Conservation (phyloP, 1,140 invertebrate species). For the Colletes latitarsis region DNA sequence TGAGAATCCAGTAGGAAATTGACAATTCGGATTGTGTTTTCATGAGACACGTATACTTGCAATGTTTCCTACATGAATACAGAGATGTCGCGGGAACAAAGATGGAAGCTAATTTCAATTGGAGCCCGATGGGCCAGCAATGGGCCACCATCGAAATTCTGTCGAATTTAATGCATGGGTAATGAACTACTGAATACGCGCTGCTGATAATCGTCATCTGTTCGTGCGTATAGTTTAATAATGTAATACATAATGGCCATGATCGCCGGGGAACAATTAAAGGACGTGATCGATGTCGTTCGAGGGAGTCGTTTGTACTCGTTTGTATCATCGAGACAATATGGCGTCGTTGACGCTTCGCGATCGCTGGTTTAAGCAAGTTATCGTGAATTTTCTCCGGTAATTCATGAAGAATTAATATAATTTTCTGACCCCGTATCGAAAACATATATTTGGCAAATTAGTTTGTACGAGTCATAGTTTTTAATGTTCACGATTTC, state of each 20-base stretch:
- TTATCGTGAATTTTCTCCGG: too few relatives aligned
- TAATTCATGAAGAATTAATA: too few relatives aligned
- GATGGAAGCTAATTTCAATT: neutral
- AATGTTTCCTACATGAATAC: neutral
- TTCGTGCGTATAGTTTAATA: neutral
- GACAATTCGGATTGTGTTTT: neutral
- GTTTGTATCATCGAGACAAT: neutral
- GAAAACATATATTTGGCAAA: too few relatives aligned
- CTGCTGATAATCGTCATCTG: neutral
- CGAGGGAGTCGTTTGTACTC: neutral
- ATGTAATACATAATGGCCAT: neutral
- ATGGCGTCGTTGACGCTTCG: too few relatives aligned
- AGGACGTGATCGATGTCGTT: neutral
- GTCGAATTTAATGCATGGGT: conserved; percentile 5
- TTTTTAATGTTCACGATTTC: too few relatives aligned
- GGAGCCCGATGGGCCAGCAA: neutral
- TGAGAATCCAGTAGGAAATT: too few relatives aligned
- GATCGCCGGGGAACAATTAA: neutral
- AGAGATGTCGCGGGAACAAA: neutral
- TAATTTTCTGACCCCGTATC: too few relatives aligned
- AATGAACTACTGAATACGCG: neutral
- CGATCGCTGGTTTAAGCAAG: too few relatives aligned
- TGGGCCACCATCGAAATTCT: neutral
- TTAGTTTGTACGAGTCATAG: too few relatives aligned
- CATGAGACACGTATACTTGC: neutral